phyloP scores from a whole-genome alignment of 2,113 vertebrate genomes.

The Sinosuthora webbiana region DNA sequence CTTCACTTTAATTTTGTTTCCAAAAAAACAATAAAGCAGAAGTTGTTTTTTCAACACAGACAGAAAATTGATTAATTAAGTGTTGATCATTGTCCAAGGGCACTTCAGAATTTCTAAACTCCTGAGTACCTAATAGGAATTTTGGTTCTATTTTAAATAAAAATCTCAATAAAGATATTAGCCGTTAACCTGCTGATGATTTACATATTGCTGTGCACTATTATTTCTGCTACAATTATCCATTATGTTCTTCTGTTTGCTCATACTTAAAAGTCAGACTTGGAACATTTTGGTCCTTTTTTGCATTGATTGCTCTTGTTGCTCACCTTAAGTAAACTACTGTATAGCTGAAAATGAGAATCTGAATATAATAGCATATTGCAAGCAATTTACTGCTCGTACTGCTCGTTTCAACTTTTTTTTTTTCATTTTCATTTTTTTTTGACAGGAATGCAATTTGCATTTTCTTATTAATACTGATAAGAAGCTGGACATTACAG shows the following conservation, averaged over 20 bases:
- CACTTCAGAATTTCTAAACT: conserved; percentile 53
- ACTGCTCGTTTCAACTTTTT: conserved; percentile 5
- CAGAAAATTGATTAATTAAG: conserved; percentile 65
- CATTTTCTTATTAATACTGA: conserved; percentile 60
- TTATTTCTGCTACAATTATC: conserved; percentile 6
- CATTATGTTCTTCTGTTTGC: not conserved
- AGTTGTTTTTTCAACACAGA: conserved; percentile 61
- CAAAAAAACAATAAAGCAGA: conserved; percentile 68
- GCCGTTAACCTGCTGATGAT: not conserved
- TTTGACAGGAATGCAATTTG: conserved; percentile 51
- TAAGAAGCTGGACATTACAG: conserved; percentile 37
- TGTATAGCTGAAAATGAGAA: conserved; percentile 19
- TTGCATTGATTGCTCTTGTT: conserved; percentile 7
- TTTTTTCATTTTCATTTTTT: not conserved
- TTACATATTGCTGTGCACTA: not conserved
- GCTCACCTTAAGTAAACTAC: conserved; percentile 21
- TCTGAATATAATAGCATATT: conserved; percentile 36
- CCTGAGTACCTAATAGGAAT: conserved; percentile 46
- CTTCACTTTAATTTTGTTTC: conserved; percentile 57
- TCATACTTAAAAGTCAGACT: conserved; percentile 8
- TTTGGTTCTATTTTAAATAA: conserved; percentile 51
- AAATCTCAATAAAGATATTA: conserved; percentile 40
- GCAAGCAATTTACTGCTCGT: conserved; percentile 37
- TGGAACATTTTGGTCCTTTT: conserved; percentile 14
- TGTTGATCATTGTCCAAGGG: conserved; percentile 59